Evolutionary conservation across 1,140 invertebrate genomes (phyloP).

Genomic region (Drosophila hydei): DNA sequence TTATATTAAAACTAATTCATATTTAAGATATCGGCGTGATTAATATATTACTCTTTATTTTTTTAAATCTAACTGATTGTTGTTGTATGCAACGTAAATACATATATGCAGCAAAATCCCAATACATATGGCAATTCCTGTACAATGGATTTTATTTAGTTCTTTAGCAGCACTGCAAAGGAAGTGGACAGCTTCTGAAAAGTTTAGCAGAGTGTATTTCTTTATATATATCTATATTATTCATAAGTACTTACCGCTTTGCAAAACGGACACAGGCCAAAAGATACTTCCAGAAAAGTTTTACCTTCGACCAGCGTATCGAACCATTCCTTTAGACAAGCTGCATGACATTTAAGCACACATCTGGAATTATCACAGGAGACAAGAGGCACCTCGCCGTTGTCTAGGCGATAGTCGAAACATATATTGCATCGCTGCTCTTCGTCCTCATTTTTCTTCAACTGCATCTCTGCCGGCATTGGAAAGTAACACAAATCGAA

Average conservation of each 20-base stretch:
- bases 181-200: constrained; percentile 79
- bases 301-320: constrained; percentile 67
- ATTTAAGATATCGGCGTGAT: constrained; percentile 31
- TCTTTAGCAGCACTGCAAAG: constrained; percentile 62
- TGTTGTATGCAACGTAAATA: constrained; percentile 11
- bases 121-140: neutral
- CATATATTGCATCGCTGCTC: constrained; percentile 75
- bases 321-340: constrained; percentile 80
- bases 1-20: constrained; percentile 59
- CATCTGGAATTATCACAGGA: constrained; percentile 77
- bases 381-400: constrained; percentile 69
- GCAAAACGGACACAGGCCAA: constrained; percentile 77
- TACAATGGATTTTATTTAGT: constrained; percentile 16
- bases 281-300: constrained; percentile 71
- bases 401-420: constrained; percentile 66
- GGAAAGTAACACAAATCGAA: constrained; percentile 81
- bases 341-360: constrained; percentile 73
- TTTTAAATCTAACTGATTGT: constrained; percentile 16
- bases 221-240: neutral
- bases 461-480: constrained; percentile 51
- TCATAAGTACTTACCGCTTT: constrained; percentile 60
- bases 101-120: neutral
- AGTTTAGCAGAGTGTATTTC: neutral
- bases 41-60: constrained; percentile 13
- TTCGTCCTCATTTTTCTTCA: constrained; percentile 33